Conservation (phyloP, 1,140 invertebrate genomes). For the Asbolus verrucosus region DNA sequence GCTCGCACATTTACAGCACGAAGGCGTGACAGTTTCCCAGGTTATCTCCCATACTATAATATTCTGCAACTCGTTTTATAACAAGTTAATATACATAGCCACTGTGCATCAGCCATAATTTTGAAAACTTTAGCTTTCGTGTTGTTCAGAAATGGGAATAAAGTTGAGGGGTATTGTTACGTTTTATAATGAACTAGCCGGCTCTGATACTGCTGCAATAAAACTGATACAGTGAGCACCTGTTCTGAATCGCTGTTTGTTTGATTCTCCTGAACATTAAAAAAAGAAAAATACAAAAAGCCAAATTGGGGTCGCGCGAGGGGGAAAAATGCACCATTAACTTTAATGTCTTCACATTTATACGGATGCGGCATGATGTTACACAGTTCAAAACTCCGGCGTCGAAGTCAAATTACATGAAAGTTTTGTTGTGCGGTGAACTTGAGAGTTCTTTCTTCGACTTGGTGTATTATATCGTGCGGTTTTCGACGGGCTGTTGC, state of each 20-base stretch:
- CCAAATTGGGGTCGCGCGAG: constrained; percentile 5
- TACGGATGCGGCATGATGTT: constrained; percentile 35
- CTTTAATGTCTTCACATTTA: constrained; percentile 33
- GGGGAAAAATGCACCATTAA: constrained; percentile 28
- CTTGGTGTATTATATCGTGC: constrained; percentile 30
- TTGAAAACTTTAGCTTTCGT: constrained; percentile 23
- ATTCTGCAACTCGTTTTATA: constrained; percentile 29
- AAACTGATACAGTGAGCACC: constrained; percentile 19
- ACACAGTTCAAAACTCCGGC: constrained; percentile 31
- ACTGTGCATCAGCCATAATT: constrained; percentile 30
- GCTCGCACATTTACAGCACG: constrained; percentile 15
- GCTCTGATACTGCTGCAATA: background rate
- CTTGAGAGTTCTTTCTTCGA: constrained; percentile 28
- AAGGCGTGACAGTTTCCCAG: constrained; percentile 14
- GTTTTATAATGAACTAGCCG: constrained; percentile 12
- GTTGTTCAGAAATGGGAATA: background rate
- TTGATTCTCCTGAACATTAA: background rate
- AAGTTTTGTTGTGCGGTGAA: constrained; percentile 30
- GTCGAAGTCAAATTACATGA: constrained; percentile 37
- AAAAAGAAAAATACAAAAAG: constrained; percentile 9
- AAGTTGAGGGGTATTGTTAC: constrained; percentile 12
- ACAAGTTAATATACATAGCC: constrained; percentile 19
- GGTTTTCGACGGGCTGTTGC: constrained; percentile 31
- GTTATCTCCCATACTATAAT: constrained; percentile 24
- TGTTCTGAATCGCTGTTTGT: constrained; percentile 9